Percentiles rank a stretch among this genome's conserved stretches.
These are phyloP conservation scores for Lampris megalopsis DNA, from an alignment of 2,113 vertebrate genomes.

Conservation along the genomic window DNA sequence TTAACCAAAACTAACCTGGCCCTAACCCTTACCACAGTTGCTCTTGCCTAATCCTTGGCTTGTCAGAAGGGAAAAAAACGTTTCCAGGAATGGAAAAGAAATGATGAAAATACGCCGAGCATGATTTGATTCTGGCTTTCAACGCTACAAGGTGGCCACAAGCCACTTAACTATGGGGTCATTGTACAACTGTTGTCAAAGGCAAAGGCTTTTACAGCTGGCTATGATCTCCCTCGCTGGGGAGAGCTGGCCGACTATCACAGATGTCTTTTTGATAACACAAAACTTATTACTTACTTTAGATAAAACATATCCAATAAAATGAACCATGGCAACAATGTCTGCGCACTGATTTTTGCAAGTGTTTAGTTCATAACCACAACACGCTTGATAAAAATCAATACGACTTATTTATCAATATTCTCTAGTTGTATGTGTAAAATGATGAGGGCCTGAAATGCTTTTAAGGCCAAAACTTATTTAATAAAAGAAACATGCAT, in stretches of 20 bases:
- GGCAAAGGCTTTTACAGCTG: slow-evolving; percentile 29
- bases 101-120: neutral
- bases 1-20: slow-evolving; percentile 33
- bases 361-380: slow-evolving; percentile 23
- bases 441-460: neutral
- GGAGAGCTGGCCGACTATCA: slow-evolving; percentile 22
- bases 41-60: slow-evolving; percentile 10
- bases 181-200: slow-evolving; percentile 23
- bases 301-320: slow-evolving; percentile 36
- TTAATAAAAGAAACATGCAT: slow-evolving; percentile 17
- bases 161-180: slow-evolving; percentile 14
- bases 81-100: slow-evolving; percentile 1
- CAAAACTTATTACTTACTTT: slow-evolving; percentile 31
- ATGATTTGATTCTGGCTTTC: slow-evolving; percentile 29
- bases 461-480: slow-evolving; percentile 2
- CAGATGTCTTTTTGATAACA: slow-evolving; percentile 38
- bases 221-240: slow-evolving; percentile 24
- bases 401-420: slow-evolving; percentile 18
- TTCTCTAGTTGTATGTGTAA: neutral
- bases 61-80: neutral
- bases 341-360: slow-evolving; percentile 8
- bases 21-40: slow-evolving; percentile 16
- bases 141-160: slow-evolving; percentile 38
- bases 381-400: slow-evolving; percentile 30
- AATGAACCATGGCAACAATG: slow-evolving; percentile 22